Conservation (phyloP, 2,888 invertebrate species). For the Pheosia gnoma region DNA sequence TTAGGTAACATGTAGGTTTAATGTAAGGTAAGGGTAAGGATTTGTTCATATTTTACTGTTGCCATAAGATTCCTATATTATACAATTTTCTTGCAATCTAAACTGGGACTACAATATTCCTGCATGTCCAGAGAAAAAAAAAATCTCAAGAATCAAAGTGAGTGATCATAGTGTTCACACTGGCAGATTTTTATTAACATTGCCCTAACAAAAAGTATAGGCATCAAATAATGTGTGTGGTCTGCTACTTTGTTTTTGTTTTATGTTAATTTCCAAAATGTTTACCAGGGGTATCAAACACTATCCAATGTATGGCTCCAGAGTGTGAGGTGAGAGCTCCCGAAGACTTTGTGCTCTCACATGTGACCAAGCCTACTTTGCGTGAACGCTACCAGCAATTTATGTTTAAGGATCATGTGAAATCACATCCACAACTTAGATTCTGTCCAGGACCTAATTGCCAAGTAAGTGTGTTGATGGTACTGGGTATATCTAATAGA, state of each 20-base stretch:
- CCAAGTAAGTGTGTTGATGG: conserved; percentile 78
- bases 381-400: conserved; percentile 97
- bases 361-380: conserved; percentile 91
- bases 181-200: too few relatives aligned
- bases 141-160: too few relatives aligned
- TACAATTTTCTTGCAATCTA: too few relatives aligned
- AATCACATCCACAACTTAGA: conserved; percentile 94
- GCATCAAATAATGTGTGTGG: too few relatives aligned
- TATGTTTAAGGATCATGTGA: conserved; percentile 98
- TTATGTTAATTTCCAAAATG: not conserved
- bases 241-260: too few relatives aligned
- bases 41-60: not conserved
- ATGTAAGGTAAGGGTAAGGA: not conserved
- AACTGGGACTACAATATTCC: too few relatives aligned
- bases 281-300: conserved; percentile 87
- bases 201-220: too few relatives aligned
- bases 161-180: too few relatives aligned
- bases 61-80: too few relatives aligned
- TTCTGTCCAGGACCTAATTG: conserved; percentile 99
- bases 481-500: not conserved
- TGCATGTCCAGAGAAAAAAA: too few relatives aligned
- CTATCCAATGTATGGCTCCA: conserved; percentile 98
- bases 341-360: conserved; percentile 96
- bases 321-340: conserved; percentile 97
- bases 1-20: not conserved